Evolutionary conservation across 2,113 vertebrate species (phyloP), one percentile per base, ranked within the genome.

Genomic region (Grammomys surdaster): DNA sequence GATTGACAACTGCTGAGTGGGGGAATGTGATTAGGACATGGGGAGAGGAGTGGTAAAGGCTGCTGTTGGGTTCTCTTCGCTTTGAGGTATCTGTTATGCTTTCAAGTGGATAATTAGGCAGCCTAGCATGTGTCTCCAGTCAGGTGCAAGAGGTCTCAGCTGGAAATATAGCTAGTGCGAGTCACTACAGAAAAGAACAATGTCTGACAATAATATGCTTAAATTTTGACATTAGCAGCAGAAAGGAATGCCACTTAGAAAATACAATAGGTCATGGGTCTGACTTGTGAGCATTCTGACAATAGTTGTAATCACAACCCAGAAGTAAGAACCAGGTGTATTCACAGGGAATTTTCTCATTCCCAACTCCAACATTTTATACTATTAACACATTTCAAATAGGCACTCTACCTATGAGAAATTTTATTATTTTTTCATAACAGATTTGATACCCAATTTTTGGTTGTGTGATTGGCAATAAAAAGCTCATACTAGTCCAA

Each of bases 381-480:
- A 40, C 13, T 13, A 88, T 54, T 72, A 93, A 96, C 51, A 31
- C 11, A 22, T 78, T n/a, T 17, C n/a, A 81, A 56, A 58, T 89
- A 84, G n/a, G 58, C 14, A 36, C 46, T 13, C 7, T 5, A n/a
- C 85, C 16, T 88, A 43, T 81, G 28, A 96, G 36, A 43, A 70
- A 69, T 63, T 60, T 84, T 28, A 63, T 24, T 26, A 31, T 63
- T 95, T 97, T 40, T 97, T 40, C 69, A 95, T 90, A 43, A 89
- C 22, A 96, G 51, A 85, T 92, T 90, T 58, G 70, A 67, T 43
- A 10, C 0, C 2, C 70, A 51, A 43, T 36, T 72, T 51, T 51
- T 5, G 36, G 78, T 63, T 87, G 4, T 95, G 40, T 94, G 31
- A 90, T 77, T 75, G 19, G 46, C 69, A 77, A 95, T 97, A 95